Percentiles rank a stretch among this genome's conserved stretches.
Evolutionary conservation across 2,888 invertebrate species (phyloP).

Genomic region (Didymodactylos carnosus): DNA sequence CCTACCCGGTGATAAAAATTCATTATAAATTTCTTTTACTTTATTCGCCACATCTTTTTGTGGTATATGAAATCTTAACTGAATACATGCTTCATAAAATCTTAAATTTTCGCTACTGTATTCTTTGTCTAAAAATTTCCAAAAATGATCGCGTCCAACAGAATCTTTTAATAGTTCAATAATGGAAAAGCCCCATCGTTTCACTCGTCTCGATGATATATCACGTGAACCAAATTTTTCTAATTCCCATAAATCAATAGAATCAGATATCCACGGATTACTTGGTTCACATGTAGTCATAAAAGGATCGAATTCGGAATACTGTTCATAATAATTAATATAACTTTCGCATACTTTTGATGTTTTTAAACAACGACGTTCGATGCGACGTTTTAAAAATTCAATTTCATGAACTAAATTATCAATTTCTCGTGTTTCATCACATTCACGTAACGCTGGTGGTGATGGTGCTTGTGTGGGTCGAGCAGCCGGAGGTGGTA

Average conservation of each 20-base stretch:
- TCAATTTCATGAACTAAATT: slow-evolving; percentile 37
- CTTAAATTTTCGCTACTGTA: slow-evolving; percentile 86
- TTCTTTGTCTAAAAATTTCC: slow-evolving; percentile 82
- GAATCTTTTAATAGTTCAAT: slow-evolving; percentile 80
- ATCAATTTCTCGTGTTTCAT: slow-evolving; percentile 6
- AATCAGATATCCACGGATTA: slow-evolving; percentile 58
- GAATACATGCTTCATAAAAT: slow-evolving; percentile 45
- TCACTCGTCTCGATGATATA: slow-evolving; percentile 40
- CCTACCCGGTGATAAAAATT: slow-evolving; percentile 59
- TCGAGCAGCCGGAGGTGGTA: background rate
- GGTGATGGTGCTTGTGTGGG: background rate
- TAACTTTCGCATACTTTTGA: slow-evolving; percentile 34
- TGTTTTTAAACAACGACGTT: slow-evolving; percentile 52
- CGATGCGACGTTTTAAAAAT: slow-evolving; percentile 54
- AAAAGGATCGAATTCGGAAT: slow-evolving; percentile 83
- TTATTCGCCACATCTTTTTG: slow-evolving; percentile 6
- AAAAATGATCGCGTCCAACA: slow-evolving; percentile 85
- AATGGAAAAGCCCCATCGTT: slow-evolving; percentile 87
- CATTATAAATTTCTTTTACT: slow-evolving; percentile 33
- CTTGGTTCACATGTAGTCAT: slow-evolving; percentile 41
- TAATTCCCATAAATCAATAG: slow-evolving; percentile 86
- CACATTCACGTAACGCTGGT: background rate
- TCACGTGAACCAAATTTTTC: slow-evolving; percentile 55
- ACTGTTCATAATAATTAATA: slow-evolving; percentile 78
- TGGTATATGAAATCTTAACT: slow-evolving; percentile 1